phyloP scores from a whole-genome alignment of 2,113 vertebrate genomes.

The Oreochromis niloticus region DNA sequence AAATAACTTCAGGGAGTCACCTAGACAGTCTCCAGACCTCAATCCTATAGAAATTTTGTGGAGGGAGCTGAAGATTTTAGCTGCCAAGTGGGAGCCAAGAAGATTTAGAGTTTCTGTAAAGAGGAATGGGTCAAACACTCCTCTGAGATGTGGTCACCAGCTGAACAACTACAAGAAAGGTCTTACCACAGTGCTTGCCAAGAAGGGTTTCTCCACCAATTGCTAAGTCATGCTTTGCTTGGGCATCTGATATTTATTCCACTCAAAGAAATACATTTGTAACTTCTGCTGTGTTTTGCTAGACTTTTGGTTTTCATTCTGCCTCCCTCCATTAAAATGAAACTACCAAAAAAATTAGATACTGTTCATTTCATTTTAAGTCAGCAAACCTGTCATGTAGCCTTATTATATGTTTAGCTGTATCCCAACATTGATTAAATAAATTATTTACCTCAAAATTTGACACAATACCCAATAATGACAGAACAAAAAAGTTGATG shows the following conservation, averaged over 20 bases:
- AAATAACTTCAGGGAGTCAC: not conserved
- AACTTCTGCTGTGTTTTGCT: not conserved
- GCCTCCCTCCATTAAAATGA: not conserved
- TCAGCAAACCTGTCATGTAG: not conserved
- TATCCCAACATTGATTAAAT: not conserved
- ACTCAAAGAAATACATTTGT: not conserved
- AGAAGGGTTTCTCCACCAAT: not conserved
- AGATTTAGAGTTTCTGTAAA: not conserved
- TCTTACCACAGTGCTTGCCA: not conserved
- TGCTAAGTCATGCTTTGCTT: not conserved
- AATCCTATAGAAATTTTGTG: not conserved
- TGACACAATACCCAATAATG: not conserved
- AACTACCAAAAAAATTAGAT: not conserved
- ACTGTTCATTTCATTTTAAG: not conserved
- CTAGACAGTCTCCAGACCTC: not conserved
- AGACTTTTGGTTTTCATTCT: not conserved
- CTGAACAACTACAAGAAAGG: not conserved
- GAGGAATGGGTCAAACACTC: not conserved
- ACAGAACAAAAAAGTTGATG: not conserved
- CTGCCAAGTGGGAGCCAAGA: not conserved
- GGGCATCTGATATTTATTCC: not conserved
- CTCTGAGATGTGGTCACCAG: not conserved
- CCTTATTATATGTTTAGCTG: not conserved
- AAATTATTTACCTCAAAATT: not conserved
- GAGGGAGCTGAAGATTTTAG: not conserved